Base-by-base conservation (phyloP, 2,797 vertebrate species). In the Rhynchotus rufescens region DNA sequence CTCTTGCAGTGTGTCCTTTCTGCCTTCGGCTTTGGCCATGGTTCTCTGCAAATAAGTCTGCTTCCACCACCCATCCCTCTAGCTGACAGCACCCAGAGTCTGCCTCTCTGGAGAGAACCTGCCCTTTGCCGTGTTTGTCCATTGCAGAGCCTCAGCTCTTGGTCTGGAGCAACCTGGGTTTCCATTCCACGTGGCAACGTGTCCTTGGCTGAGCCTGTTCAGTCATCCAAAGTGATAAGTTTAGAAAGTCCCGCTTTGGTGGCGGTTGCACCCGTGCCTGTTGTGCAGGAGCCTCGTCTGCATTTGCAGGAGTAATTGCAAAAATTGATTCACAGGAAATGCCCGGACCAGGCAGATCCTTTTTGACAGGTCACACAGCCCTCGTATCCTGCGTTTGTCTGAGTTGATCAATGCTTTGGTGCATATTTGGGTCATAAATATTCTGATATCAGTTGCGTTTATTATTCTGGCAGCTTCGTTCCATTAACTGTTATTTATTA, bases 391-490 rank as follows among this genome's bases (percentile, higher is more conserved):
- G 92, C 81, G 64, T 93, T 94, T 89, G 85, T 92, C 91, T 80
- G 86, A 96, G 86, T 94, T 94, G 93, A 8, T 96, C 93, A 90
- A 54, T 86, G 88, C 86, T 88, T 59, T 68, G 67, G 67, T 92
- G 95, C 67, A 62, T 88, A 93, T 92, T 93, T 94, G 82, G 94
- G 86, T 94, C 85, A 80, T 93, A 94, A 96, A 94, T 95, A 85
- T 34, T 61, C 32, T 52, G 82, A 26, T 82, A 86, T 80, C 83
- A 94, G 92, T 89, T 88, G 56, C 82, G 77, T 89, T 84, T 89
- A 85, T 94, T 64, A 64, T 86, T 65, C 60, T 86, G 94, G 94
- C 92, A 95, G 91, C 87, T 69, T 88, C 79, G 68, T 84, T 91
- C 80, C 15, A 8, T 72, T 89, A 74, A 89, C 67, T 80, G 13